These are phyloP conservation scores for Sprattus sprattus DNA, from an alignment of 2,113 vertebrate species.

Conservation along the genomic window DNA sequence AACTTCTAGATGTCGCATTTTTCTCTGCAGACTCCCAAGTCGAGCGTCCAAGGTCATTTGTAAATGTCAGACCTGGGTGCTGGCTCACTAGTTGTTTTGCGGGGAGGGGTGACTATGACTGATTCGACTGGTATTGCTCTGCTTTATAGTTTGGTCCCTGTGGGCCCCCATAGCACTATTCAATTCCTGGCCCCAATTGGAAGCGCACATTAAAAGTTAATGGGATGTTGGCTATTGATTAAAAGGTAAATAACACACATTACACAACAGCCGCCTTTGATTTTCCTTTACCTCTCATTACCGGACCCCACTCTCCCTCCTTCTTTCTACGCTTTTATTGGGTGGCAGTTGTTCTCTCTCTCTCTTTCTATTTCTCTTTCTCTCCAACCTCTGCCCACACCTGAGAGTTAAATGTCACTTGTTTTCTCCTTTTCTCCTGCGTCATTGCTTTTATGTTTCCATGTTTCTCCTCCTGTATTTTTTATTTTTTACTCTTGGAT, in stretches of 20 bases:
- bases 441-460: not conserved
- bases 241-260: conserved; percentile 73
- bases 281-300: conserved; percentile 72
- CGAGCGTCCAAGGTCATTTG: not conserved
- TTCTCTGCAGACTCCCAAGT: not conserved
- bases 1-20: not conserved
- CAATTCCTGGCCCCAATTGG: conserved; percentile 72
- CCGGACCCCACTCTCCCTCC: conserved; percentile 29
- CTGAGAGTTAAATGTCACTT: conserved; percentile 7
- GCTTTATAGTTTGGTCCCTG: conserved; percentile 62
- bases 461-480: not conserved
- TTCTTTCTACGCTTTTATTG: not conserved
- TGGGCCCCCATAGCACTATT: conserved; percentile 70
- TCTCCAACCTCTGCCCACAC: not conserved
- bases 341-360: conserved; percentile 30
- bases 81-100: not conserved
- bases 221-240: conserved; percentile 73
- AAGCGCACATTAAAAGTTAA: conserved; percentile 74
- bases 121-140: conserved; percentile 27
- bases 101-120: conserved; percentile 61
- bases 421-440: not conserved
- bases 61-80: not conserved
- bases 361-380: not conserved
- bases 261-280: conserved; percentile 68
- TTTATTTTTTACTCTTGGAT: not conserved